These are phyloP conservation scores for Arenaria interpres DNA, from an alignment of 2,113 vertebrate genomes.

Conservation along the genomic window DNA sequence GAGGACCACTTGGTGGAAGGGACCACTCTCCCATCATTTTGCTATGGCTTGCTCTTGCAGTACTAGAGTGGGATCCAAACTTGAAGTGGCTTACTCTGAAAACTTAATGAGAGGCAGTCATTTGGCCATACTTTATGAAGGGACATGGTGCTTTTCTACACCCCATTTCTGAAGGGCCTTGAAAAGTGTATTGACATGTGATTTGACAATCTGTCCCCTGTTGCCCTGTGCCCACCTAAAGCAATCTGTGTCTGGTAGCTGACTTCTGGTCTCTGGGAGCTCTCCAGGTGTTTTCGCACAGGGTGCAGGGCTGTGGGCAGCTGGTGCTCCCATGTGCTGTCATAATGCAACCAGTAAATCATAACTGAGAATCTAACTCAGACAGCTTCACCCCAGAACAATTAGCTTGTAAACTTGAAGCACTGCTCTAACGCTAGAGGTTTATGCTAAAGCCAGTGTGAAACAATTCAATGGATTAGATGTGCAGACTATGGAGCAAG, in stretches of 20 bases:
- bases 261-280: neutral
- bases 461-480: neutral
- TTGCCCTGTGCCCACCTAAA: neutral
- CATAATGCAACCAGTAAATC: neutral
- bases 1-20: neutral
- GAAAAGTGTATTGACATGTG: neutral
- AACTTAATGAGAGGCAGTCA: neutral
- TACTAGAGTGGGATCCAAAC: neutral
- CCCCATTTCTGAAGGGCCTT: neutral
- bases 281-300: neutral
- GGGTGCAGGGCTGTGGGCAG: accelerated
- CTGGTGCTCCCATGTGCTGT: neutral
- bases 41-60: neutral
- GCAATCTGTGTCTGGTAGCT: neutral
- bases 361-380: neutral
- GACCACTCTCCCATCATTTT: neutral
- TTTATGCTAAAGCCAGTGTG: neutral
- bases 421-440: neutral
- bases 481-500: neutral
- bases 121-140: neutral
- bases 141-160: neutral
- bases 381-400: neutral
- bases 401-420: neutral
- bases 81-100: neutral
- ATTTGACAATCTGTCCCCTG: neutral